Base-by-base conservation (phyloP, 2,888 invertebrate genomes). In the Amphipyra tragopoginis region DNA sequence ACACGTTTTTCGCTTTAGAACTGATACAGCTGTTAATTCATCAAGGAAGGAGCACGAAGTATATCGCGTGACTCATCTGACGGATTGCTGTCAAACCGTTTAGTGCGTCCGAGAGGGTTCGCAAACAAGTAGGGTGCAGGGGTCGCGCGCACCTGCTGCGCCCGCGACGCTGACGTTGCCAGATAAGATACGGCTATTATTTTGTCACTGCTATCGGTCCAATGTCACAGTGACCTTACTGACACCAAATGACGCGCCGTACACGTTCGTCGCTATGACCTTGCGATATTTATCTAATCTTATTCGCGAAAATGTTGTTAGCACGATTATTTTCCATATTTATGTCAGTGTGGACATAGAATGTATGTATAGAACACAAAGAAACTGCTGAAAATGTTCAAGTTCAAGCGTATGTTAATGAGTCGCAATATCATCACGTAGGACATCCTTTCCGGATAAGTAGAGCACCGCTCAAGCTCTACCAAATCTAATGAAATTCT, bases 221-320 rank as follows among this genome's bases (percentile, higher is more conserved):
- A 94, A 94, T 93, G 94, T 94, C 94, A 94, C 91, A 93, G 90
- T 93, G 92, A 94, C 94, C 94, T 93, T 91, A 94, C 92, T 94
- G 94, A 92, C 94, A 91, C 89, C 86, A 87, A 92, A 91, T 92
- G 91, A 91, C 92, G 91, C 90, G 86, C 80, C 88, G 87, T 86
- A 88, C 88, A 87, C 89, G 88, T 87, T 88, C 77, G 70, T 73
- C 81, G 90, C 83, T 83, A 83, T 90, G 92, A 93, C 94, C 94
- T 94, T 94, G 94, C 83, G 87, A 90, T 92, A 86, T 91, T 93
- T 94, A 93, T 94, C 94, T 94, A 93, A 94, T 94, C 93, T 90
- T 84, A 84, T 89, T 89, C 86, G 94, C 93, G 83, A 93, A 92
- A 86, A 86, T 79, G 80, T 83, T 77, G 81, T 86, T 85, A 77